Percentiles rank a stretch among this genome's conserved stretches.
Conservation (phyloP, 2,113 vertebrate genomes). For the Tragelaphus buxtoni region DNA sequence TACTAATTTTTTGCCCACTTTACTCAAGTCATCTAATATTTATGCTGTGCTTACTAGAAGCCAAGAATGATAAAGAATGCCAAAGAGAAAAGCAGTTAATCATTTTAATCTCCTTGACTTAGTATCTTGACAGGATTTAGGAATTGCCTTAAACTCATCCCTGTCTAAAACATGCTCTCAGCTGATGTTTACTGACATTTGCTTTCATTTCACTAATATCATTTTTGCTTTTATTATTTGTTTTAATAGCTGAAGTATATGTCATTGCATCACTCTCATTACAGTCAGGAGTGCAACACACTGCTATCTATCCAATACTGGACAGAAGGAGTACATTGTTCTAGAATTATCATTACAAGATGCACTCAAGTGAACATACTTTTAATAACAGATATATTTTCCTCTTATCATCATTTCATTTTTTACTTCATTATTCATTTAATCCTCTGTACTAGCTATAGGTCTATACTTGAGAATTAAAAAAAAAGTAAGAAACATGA, state of each 20-base stretch:
- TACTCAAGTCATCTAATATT: neutral
- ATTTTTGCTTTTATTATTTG: neutral
- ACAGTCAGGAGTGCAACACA: neutral
- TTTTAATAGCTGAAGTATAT: neutral
- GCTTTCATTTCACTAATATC: neutral
- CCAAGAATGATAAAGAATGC: neutral
- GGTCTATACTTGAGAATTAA: fast-evolving
- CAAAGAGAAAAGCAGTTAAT: neutral
- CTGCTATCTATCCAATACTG: neutral
- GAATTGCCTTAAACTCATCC: neutral
- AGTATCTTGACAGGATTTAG: neutral
- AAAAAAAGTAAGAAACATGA: neutral
- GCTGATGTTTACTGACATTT: neutral
- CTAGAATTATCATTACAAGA: neutral
- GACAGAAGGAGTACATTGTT: neutral
- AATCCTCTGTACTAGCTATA: neutral
- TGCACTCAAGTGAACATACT: neutral
- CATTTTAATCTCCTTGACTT: neutral
- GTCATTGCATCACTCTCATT: neutral
- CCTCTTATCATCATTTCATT: neutral
- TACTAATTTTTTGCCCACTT: neutral
- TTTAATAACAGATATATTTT: neutral
- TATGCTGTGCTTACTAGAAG: neutral
- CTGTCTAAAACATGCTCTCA: neutral
- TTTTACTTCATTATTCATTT: neutral